Conservation (phyloP, 30 jellyfish, hydroid and myxozoan species). For the Chrysaora quinquecirrha region DNA sequence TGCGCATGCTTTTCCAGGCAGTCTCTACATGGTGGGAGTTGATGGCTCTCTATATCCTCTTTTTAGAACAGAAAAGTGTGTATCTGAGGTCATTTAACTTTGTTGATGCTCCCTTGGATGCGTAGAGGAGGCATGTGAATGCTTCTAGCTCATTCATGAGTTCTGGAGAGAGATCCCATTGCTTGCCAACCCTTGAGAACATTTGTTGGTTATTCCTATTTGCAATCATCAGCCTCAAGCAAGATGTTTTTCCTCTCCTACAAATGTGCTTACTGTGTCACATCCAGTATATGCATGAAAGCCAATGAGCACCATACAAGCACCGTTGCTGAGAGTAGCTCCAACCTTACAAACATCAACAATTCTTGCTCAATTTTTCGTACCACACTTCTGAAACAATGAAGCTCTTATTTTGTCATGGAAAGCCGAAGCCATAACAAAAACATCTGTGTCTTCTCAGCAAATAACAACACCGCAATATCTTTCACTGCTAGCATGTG, state of each 20-base stretch:
- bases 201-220: background rate
- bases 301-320: constrained; percentile 2
- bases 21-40: constrained; percentile 1
- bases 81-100: constrained; percentile 21
- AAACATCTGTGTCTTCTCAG: background rate
- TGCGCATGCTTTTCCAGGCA: constrained; percentile 6
- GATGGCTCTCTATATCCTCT: constrained; percentile 12
- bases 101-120: constrained; percentile 1
- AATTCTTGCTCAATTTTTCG: constrained; percentile 33
- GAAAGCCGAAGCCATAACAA: background rate
- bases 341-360: constrained; percentile 30
- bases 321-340: constrained; percentile 1
- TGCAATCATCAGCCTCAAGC: background rate
- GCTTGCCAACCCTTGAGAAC: constrained; percentile 1
- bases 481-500: constrained; percentile 4
- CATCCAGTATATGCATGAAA: constrained; percentile 31
- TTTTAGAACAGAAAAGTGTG: constrained; percentile 31
- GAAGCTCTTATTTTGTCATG: background rate
- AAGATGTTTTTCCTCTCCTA: constrained; percentile 10
- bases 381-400: constrained; percentile 24
- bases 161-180: background rate
- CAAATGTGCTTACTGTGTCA: constrained; percentile 39
- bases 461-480: background rate
- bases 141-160: constrained; percentile 9
- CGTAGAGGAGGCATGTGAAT: constrained; percentile 7